Evolutionary conservation across 2,113 vertebrate species (phyloP).

Genomic region (Phaethornis superciliosus): DNA sequence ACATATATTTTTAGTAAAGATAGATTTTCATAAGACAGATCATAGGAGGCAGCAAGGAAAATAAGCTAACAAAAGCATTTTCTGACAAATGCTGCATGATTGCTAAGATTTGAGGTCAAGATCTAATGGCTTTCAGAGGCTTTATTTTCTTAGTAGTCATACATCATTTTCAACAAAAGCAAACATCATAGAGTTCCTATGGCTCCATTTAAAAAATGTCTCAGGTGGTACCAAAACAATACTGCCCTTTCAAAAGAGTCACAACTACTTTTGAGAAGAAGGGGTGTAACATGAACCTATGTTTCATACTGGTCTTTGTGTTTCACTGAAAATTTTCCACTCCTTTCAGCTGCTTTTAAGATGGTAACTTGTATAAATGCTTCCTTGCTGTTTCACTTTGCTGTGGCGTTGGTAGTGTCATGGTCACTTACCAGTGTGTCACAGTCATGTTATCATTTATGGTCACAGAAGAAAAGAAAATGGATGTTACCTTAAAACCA

Average conservation of each 20-base stretch:
- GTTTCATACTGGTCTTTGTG: background rate
- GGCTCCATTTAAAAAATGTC: background rate
- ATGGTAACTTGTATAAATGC: fast-evolving
- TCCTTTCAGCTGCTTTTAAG: background rate
- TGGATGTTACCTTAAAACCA: background rate
- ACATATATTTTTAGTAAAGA: background rate
- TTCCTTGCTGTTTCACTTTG: background rate
- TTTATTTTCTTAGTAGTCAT: background rate
- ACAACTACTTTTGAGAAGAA: background rate
- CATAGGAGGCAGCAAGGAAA: no score
- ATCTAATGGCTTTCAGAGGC: background rate
- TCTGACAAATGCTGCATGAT: no score
- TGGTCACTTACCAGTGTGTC: background rate
- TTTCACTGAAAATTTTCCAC: background rate
- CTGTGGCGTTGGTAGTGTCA: fast-evolving
- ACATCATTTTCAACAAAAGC: background rate
- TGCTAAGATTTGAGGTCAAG: background rate
- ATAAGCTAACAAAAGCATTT: no score
- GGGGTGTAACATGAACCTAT: background rate
- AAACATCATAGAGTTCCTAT: background rate
- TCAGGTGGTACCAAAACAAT: background rate
- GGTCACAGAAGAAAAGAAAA: background rate
- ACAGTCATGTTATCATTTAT: fast-evolving
- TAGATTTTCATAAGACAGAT: background rate
- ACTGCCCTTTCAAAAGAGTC: background rate